phyloP scores from a whole-genome alignment of 2,113 vertebrate species.

The Nicator chloris region DNA sequence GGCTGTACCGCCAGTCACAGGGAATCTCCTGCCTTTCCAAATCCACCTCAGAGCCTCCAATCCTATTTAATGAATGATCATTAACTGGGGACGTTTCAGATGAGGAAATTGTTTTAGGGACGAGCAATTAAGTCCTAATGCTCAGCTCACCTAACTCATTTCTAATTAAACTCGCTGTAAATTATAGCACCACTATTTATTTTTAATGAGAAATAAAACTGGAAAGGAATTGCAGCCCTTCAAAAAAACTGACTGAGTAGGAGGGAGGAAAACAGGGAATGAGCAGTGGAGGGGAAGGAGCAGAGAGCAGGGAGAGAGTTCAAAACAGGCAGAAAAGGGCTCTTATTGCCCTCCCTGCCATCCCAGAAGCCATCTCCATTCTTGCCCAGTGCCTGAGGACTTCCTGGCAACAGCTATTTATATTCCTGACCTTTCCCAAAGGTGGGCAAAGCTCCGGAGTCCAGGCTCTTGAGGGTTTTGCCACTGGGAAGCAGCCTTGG shows the following conservation, averaged over 20 bases:
- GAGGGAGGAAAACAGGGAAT: neutral
- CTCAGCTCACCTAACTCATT: conserved; percentile 64
- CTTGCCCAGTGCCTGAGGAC: neutral
- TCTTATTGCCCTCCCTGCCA: neutral
- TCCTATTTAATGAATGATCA: conserved; percentile 66
- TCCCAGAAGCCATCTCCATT: neutral
- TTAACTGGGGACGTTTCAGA: conserved; percentile 65
- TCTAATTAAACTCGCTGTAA: conserved; percentile 70
- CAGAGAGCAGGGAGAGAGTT: neutral
- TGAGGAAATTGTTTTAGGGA: conserved; percentile 71
- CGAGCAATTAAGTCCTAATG: conserved; percentile 65
- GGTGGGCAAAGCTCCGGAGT: neutral
- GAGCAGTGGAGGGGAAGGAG: neutral
- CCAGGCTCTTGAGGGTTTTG: neutral
- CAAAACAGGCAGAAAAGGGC: neutral
- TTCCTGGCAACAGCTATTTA: conserved; percentile 13
- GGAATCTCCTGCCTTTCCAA: neutral
- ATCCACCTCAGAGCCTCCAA: conserved; percentile 6
- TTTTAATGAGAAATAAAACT: conserved; percentile 69
- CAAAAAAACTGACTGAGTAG: neutral
- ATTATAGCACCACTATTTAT: conserved; percentile 66
- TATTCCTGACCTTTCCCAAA: conserved; percentile 26
- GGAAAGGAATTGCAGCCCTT: conserved; percentile 41
- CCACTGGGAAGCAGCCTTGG: neutral
- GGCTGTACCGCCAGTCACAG: neutral